phyloP scores from a whole-genome alignment of 2,113 vertebrate genomes.

The Pollachius pollachius region DNA sequence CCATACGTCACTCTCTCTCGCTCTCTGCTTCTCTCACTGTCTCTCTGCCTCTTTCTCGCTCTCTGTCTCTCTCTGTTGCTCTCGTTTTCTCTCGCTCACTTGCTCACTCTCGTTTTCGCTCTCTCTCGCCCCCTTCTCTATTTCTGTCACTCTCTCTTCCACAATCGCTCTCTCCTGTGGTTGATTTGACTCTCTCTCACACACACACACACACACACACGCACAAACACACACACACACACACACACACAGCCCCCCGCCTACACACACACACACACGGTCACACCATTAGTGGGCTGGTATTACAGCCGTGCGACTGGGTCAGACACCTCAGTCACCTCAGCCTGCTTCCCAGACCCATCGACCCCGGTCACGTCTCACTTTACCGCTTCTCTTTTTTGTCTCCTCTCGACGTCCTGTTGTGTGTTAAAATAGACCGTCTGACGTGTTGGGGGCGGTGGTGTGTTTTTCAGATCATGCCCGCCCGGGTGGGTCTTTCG shows the following conservation, averaged over 20 bases:
- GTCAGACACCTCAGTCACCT: conserved; percentile 3
- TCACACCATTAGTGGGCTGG: conserved; percentile 33
- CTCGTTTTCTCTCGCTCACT: too few relatives aligned
- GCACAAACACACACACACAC: background rate
- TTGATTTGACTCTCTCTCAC: conserved; percentile 13
- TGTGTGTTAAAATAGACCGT: conserved; percentile 30
- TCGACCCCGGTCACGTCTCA: conserved; percentile 24
- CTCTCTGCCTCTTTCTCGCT: too few relatives aligned
- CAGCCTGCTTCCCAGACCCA: too few relatives aligned
- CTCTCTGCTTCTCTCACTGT: too few relatives aligned
- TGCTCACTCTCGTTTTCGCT: too few relatives aligned
- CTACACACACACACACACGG: conserved; percentile 17
- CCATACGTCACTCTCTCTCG: too few relatives aligned
- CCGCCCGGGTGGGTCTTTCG: conserved; percentile 18
- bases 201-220: background rate
- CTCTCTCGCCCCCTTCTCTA: too few relatives aligned
- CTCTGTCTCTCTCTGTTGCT: too few relatives aligned
- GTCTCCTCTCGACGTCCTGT: conserved; percentile 5
- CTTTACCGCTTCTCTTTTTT: conserved; percentile 13
- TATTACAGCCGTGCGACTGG: conserved; percentile 14
- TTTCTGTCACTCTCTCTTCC: too few relatives aligned
- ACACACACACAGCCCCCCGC: background rate
- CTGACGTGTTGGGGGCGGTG: background rate
- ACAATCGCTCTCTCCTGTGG: too few relatives aligned
- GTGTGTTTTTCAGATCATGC: conserved; percentile 26